Base-by-base conservation (phyloP, 1,140 invertebrate genomes). In the Anastrepha obliqua region DNA sequence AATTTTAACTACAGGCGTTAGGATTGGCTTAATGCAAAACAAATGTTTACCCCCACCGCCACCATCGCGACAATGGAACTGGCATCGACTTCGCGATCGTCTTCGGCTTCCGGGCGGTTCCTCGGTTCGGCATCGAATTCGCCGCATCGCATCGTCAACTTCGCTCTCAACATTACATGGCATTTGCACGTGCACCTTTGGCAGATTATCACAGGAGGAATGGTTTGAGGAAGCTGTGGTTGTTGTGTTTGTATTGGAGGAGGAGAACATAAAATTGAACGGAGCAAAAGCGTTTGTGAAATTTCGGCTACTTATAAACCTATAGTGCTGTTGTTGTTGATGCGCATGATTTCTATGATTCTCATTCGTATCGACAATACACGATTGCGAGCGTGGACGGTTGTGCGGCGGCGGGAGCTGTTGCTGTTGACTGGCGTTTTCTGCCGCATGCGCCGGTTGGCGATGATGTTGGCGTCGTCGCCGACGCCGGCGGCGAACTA, bases 161-260 rank as follows among this genome's bases (percentile, higher is more conserved):
- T 78, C 89, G 60, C 85, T 89, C n/a, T 89, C 91, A 64, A 87
- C 87, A 87, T 89, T 65, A 88, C 89, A 81, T 11, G 44, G 47
- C 74, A 81, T 17, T 13, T 81, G 74, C 17, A 55, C 42, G 89
- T 85, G 88, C 59, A 85, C 87, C 88, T 89, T 90, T 70, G 74
- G 47, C 74, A 92, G 86, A 59, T 92, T 92, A 91, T 92, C 91
- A 90, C 91, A 92, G 89, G 89, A 91, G 89, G 90, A 91, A 89
- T 92, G 90, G 89, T 89, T 90, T 87, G 91, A 92, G 47, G 91
- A 89, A 85, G 90, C 87, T 85, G 86, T 64, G 65, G 86, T 81
- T 62, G 58, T 87, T 65, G 86, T 88, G 47, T 88, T 87, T 29
- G 64, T 70, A 39, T 65, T 86, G 64, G 87, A 55, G 74, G 78